These are phyloP conservation scores for Sarcophaga caerulescens DNA, from an alignment of 2,888 invertebrate genomes.

Conservation along the genomic window DNA sequence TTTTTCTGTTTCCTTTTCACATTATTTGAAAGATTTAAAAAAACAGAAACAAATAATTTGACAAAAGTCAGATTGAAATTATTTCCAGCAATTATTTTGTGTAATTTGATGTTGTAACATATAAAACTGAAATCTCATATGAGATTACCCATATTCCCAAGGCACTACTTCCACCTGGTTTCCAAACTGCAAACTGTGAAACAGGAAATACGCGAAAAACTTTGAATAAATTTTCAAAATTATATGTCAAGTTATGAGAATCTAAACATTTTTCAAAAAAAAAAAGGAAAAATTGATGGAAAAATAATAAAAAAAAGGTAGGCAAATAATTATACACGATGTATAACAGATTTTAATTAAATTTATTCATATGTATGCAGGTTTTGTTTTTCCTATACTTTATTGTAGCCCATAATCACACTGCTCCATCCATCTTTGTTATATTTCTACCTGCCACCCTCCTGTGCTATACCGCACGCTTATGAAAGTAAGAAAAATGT, in stretches of 20 bases:
- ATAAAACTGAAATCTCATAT: neutral
- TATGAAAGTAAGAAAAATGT: neutral
- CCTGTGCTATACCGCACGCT: neutral
- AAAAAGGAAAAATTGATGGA: conserved; percentile 4
- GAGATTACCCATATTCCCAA: neutral
- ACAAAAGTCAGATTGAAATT: too few species aligned
- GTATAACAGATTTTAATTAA: conserved; percentile 46
- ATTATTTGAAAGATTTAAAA: too few species aligned
- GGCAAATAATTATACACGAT: conserved; percentile 50
- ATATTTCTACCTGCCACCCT: neutral
- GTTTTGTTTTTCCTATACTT: neutral
- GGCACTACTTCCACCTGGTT: neutral
- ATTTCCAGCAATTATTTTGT: too few species aligned
- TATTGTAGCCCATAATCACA: conserved; percentile 4
- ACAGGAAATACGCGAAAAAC: conserved; percentile 40
- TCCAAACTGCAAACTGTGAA: neutral
- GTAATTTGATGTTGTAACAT: neutral
- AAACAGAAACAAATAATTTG: too few species aligned
- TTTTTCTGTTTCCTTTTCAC: too few species aligned
- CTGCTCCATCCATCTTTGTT: conserved; percentile 18
- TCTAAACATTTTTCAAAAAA: neutral
- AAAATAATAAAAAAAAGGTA: conserved; percentile 10
- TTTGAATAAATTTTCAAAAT: conserved; percentile 21
- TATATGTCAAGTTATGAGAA: conserved; percentile 46
- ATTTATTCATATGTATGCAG: conserved; percentile 28